Evolutionary conservation across 2,797 vertebrate species (phyloP), one percentile per base, ranked within the genome.

Genomic region (Scomberomorus guttatus): DNA sequence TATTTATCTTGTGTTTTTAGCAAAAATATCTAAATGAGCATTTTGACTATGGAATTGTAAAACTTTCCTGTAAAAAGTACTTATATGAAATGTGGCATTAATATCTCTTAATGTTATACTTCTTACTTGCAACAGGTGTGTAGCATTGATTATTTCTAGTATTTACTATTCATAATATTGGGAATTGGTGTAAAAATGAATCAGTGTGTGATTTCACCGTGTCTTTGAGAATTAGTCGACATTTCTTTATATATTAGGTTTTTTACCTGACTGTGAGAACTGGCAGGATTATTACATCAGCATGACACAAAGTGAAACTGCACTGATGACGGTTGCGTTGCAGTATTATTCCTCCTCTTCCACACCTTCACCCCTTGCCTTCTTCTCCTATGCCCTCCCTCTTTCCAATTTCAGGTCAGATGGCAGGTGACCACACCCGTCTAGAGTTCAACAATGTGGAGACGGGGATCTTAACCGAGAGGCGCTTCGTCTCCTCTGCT

Each of bases 371-470:
- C 46, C 72, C 70, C 44, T 55, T 5, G 9, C 10, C 57, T 42
- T 81, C 64, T 75, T 70, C 42, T 77, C 46, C 44, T 71, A 9
- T 18, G 67, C 50, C 73, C 34, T 22, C 20, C 44, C 54, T 24
- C 52, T 9, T 32, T 72, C 20, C 20, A 24, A 24, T 8, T 29
- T 51, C 82, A 99, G 98, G 98, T 86, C 96, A 97, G 0, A 99
- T 99, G 98, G 96, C 95, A 14, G 98, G 98, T 0, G 98, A 99
- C 85, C 98, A 99, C 75, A 99, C 97, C 15, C 98, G 98, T 10
- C 88, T 99, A 77, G 98, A 99, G 92, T 99, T 99, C 93, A 98
- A 97, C 95, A 99, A 99, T 44, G 96, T 99, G 0, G 98, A 99
- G 93, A 98, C 98, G 0, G 98, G 98, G 18, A 98, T 98, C 90